Conservation (phyloP, 2,888 invertebrate species). For the Achlya flavicornis region DNA sequence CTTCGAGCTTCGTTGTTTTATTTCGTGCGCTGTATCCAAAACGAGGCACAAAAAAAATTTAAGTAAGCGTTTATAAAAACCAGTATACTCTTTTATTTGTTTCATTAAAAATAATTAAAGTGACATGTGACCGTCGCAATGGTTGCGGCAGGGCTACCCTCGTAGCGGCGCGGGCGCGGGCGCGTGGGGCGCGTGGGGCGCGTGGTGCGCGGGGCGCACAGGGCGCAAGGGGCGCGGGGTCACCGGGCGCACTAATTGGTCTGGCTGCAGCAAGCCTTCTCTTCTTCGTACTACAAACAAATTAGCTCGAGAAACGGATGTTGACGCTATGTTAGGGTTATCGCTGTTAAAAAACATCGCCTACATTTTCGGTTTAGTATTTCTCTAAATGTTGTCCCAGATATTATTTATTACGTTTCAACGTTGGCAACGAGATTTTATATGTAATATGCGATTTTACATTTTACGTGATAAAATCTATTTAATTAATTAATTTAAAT, state of each 20-base stretch:
- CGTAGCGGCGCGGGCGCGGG: conserved; percentile 13
- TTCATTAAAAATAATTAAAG: conserved; percentile 57
- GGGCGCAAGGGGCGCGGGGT: conserved; percentile 44
- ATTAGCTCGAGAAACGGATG: conserved; percentile 69
- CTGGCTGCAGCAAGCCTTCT: conserved; percentile 49
- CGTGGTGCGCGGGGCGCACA: conserved; percentile 16
- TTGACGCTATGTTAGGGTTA: conserved; percentile 52
- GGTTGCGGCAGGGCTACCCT: conserved; percentile 37
- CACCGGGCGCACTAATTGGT: conserved; percentile 67
- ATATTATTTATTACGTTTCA: no score
- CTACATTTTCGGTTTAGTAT: not conserved
- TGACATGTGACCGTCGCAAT: conserved; percentile 49
- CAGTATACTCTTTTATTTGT: conserved; percentile 43
- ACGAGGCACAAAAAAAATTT: conserved; percentile 19
- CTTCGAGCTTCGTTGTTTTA: conserved; percentile 19
- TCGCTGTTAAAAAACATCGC: conserved; percentile 27
- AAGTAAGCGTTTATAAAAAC: conserved; percentile 30
- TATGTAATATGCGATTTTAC: no score
- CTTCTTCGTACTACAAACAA: conserved; percentile 65
- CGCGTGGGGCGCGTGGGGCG: not conserved
- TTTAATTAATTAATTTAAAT: no score
- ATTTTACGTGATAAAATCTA: no score
- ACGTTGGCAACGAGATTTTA: no score
- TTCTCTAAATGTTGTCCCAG: no score
- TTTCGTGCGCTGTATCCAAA: conserved; percentile 27